phyloP scores from a whole-genome alignment of 2,888 invertebrate species.

The Meghimatium bilineatum region DNA sequence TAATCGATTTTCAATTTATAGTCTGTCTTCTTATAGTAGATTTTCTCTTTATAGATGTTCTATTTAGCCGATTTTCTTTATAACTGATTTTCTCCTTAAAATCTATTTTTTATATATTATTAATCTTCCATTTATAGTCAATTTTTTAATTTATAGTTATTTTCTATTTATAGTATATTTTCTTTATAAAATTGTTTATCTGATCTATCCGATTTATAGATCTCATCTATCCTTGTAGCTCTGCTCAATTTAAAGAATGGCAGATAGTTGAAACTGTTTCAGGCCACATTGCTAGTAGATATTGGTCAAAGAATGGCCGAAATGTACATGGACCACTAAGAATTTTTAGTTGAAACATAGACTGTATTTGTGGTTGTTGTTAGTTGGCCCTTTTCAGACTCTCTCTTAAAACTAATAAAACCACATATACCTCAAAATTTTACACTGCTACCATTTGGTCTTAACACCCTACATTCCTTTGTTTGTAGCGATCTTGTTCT shows the following conservation, averaged over 20 bases:
- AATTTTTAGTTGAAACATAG: neutral
- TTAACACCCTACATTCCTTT: neutral
- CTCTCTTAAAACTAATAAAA: neutral
- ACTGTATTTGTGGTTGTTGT: constrained; percentile 4
- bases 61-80: neutral
- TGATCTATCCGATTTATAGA: neutral
- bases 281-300: too few species aligned
- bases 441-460: neutral
- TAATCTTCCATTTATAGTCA: neutral
- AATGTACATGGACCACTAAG: neutral
- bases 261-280: too few species aligned
- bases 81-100: constrained; percentile 3
- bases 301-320: too few species aligned
- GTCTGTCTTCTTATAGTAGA: neutral
- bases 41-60: neutral
- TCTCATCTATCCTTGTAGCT: neutral
- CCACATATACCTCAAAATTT: neutral
- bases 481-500: constrained; percentile 1
- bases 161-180: neutral
- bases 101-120: neutral
- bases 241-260: constrained; percentile 11
- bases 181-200: neutral
- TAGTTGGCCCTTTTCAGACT: neutral
- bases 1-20: neutral
- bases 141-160: neutral